These are phyloP conservation scores for Colletes gigas DNA, from an alignment of 1,140 invertebrate genomes.

Conservation along the genomic window DNA sequence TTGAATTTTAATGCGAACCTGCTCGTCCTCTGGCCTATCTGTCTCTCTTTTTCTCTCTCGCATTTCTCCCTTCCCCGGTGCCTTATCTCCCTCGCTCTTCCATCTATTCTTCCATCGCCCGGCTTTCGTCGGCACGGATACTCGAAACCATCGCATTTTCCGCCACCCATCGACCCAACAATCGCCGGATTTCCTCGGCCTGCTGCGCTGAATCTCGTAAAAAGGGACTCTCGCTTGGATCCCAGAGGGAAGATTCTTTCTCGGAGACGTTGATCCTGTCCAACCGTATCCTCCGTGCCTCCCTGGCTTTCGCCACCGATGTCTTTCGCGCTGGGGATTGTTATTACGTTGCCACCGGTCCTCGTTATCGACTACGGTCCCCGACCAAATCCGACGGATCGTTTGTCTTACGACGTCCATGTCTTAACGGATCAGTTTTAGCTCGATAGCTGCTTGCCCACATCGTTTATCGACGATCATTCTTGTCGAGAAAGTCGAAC, in stretches of 20 bases:
- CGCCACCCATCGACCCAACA: slow-evolving; percentile 45
- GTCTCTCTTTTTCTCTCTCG: background rate
- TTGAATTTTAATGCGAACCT: slow-evolving; percentile 72
- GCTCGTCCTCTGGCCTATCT: slow-evolving; percentile 18
- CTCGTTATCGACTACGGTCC: no score
- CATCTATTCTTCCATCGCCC: background rate
- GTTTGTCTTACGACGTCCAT: no score
- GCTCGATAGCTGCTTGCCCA: no score
- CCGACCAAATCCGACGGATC: no score
- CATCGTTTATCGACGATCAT: no score
- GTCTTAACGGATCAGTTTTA: no score
- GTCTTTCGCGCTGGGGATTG: background rate
- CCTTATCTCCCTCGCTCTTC: slow-evolving; percentile 20
- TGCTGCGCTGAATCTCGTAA: slow-evolving; percentile 7
- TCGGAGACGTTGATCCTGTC: slow-evolving; percentile 25
- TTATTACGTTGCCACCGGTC: background rate
- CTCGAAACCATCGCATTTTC: slow-evolving; percentile 43
- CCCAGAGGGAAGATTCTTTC: slow-evolving; percentile 25
- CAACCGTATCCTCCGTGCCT: background rate
- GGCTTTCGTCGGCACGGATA: slow-evolving; percentile 14
- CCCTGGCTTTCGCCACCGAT: background rate
- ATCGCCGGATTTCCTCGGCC: slow-evolving; percentile 56
- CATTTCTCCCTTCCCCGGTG: background rate
- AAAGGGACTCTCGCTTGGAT: slow-evolving; percentile 25
- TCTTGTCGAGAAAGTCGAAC: no score